These are phyloP conservation scores for Zaprionus obscuricornis DNA, from an alignment of 2,888 invertebrate species.

Conservation along the genomic window DNA sequence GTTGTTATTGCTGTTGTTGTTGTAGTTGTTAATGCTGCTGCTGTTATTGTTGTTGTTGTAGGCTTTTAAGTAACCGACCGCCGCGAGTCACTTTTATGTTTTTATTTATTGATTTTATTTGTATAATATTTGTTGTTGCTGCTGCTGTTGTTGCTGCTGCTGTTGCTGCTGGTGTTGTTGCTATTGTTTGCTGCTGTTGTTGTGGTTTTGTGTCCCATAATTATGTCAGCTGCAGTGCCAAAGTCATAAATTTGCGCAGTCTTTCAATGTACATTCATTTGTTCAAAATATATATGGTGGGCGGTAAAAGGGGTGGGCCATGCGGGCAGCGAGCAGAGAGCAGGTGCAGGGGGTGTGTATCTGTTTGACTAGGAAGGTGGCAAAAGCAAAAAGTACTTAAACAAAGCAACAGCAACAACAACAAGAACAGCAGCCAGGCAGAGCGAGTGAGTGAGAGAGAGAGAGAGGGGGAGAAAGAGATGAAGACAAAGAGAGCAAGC, in stretches of 20 bases:
- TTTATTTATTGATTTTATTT: slow-evolving; percentile 74
- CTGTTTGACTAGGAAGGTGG: slow-evolving; percentile 5
- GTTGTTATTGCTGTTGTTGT: neutral
- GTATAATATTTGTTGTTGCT: slow-evolving; percentile 28
- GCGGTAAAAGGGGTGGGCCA: neutral
- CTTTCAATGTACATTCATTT: slow-evolving; percentile 48
- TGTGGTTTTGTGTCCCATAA: slow-evolving; percentile 71
- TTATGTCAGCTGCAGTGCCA: slow-evolving; percentile 74
- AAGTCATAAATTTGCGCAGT: slow-evolving; percentile 71
- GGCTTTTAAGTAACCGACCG: slow-evolving; percentile 64
- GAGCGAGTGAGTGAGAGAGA: too few relatives aligned
- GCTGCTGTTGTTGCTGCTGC: neutral
- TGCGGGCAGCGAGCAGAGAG: too few relatives aligned
- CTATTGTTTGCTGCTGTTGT: slow-evolving; percentile 30
- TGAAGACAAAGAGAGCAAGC: too few relatives aligned
- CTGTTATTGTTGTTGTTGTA: slow-evolving; percentile 12
- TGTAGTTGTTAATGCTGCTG: slow-evolving; percentile 3
- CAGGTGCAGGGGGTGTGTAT: neutral
- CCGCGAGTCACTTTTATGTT: slow-evolving; percentile 65
- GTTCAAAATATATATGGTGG: neutral
- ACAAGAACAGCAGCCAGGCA: too few relatives aligned
- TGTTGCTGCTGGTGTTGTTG: neutral
- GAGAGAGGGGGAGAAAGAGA: too few relatives aligned
- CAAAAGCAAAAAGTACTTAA: slow-evolving; percentile 2
- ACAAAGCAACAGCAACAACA: neutral